A percentile compares a stretch with the other conserved stretches of the same genome.
phyloP scores from a whole-genome alignment of 2,888 invertebrate species.

The Omphaloscelis lunosa region DNA sequence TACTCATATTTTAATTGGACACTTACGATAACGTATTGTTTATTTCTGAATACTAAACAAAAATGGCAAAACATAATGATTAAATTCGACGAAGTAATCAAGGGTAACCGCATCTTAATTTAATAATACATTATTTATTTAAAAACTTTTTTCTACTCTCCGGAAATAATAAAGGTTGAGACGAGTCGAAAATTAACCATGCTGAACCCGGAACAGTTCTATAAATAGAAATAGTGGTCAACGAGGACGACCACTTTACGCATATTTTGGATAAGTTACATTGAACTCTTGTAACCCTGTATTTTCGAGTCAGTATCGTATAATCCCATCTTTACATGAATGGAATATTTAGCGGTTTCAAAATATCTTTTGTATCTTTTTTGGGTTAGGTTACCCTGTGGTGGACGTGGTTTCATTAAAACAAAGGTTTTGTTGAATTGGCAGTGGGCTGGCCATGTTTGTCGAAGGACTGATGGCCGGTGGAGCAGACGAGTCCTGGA shows the following conservation, averaged over 20 bases:
- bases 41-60: conserved; percentile 7
- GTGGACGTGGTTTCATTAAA: no score
- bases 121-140: neutral
- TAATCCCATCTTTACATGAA: neutral
- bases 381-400: neutral
- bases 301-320: neutral
- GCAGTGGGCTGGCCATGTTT: no score
- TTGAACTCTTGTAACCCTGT: conserved; percentile 38
- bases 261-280: conserved; percentile 16
- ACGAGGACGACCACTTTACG: conserved; percentile 26
- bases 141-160: neutral
- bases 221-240: conserved; percentile 13
- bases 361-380: neutral
- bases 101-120: neutral
- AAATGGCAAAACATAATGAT: conserved; percentile 1
- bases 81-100: neutral
- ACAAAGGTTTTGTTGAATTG: no score
- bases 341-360: neutral
- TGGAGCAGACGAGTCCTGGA: no score
- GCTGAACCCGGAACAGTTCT: conserved; percentile 44
- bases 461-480: no score
- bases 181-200: conserved; percentile 28
- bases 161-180: conserved; percentile 20
- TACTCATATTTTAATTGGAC: conserved; percentile 36
- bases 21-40: conserved; percentile 33